Base-by-base conservation (phyloP, 1,140 invertebrate genomes). In the Saxidomus purpurata region DNA sequence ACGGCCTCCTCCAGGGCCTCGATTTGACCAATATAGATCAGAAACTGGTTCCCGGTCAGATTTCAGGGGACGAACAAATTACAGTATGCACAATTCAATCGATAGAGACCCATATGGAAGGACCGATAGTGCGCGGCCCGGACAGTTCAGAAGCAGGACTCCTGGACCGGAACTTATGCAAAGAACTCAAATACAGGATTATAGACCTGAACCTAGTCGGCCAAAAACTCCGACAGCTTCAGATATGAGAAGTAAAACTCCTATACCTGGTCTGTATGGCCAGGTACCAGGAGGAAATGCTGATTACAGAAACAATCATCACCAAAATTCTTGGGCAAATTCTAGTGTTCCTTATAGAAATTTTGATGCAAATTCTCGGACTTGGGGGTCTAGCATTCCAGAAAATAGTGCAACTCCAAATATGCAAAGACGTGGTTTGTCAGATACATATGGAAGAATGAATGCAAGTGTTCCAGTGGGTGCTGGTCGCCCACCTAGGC, bases 401-500 rank as follows among this genome's bases (percentile, higher is more conserved):
- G 87, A 89, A 77, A 76, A 89, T 89, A 61, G 67, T 76, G 49
- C 36, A 11, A 74, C 87, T 13, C 87, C 87, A 36, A 82, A 89
- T 71, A 82, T 89, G 80, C 87, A 67, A 74, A 63, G 87, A 76
- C 59, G 80, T 47, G 87, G 82, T 69, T 71, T 59, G 40, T 28
- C 77, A 2, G 87, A 89, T 17, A 77, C 71, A n/a, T 89, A 83
- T 22, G 49, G 69, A 17, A 55, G 86, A 13, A 61, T 76, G 47
- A 83, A 76, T 31, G 11, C 77, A 71, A 81, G 61, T 69, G 77
- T 80, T 84, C 89, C 90, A 28, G 90, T 81, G 82, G 92, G 90
- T 71, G 91, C 91, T 77, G 91, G 92, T 69, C 93, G 92, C 28
- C 93, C 92, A 17, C 87, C 92, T 17, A 97, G 97, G 95, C 97